Evolutionary conservation across 2,888 invertebrate genomes (phyloP).

Genomic region (Cantharis flavilabris): DNA sequence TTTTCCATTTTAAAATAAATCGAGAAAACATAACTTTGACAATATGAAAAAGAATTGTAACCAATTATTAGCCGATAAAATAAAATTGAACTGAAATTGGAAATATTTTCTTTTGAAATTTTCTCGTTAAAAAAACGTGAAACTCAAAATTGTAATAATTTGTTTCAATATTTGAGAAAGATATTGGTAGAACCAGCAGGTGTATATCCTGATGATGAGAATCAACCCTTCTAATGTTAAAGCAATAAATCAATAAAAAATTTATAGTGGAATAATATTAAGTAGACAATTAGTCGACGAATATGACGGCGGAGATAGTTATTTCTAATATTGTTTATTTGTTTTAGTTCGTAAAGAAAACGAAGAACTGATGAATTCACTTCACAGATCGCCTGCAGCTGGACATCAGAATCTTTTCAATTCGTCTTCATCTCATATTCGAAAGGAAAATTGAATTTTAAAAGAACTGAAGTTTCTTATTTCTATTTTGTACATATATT

Average conservation of each 20-base stretch:
- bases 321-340: slow-evolving; percentile 45
- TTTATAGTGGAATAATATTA: neutral
- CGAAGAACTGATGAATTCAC: slow-evolving; percentile 82
- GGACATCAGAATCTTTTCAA: slow-evolving; percentile 14
- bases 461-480: slow-evolving; percentile 5
- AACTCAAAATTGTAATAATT: neutral
- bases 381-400: slow-evolving; percentile 57
- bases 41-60: too few relatives aligned
- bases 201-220: neutral
- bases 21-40: too few relatives aligned
- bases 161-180: neutral
- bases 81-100: neutral
- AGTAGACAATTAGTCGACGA: neutral
- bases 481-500: neutral
- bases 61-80: neutral
- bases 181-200: neutral
- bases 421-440: slow-evolving; percentile 12
- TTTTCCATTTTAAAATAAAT: too few relatives aligned
- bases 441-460: slow-evolving; percentile 5
- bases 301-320: neutral
- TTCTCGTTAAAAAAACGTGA: neutral
- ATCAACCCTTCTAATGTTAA: neutral
- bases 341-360: slow-evolving; percentile 86
- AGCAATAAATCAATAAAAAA: neutral
- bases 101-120: neutral